A percentile compares a stretch with the other conserved stretches of the same genome.
Evolutionary conservation across 2,113 vertebrate species (phyloP).

Genomic region (Todiramphus saurophagus): DNA sequence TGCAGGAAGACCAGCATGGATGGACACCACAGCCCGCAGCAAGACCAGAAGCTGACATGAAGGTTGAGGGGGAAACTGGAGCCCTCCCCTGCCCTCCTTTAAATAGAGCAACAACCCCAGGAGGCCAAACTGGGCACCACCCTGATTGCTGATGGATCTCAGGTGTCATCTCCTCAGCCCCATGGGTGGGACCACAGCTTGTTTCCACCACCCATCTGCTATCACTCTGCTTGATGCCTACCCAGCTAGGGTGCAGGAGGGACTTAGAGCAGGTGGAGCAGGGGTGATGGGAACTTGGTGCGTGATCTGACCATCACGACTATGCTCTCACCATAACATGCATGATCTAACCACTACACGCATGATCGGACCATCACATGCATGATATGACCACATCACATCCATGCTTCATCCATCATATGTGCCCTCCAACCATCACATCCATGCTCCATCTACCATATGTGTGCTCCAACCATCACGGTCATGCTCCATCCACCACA

Average conservation of each 20-base stretch:
- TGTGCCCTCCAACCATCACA: rapidly evolving
- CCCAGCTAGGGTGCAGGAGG: not conserved
- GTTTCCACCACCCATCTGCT: not conserved
- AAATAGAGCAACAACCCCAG: not conserved
- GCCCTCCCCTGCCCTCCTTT: rapidly evolving
- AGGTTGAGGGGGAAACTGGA: rapidly evolving
- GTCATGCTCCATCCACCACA: rapidly evolving
- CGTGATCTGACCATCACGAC: not conserved
- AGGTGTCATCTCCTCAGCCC: not conserved
- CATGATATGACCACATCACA: not conserved
- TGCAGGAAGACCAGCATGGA: rapidly evolving
- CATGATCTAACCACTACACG: not conserved
- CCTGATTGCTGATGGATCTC: rapidly evolving
- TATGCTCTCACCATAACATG: rapidly evolving
- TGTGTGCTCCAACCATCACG: rapidly evolving
- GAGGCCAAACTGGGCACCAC: not conserved
- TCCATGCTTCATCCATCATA: rapidly evolving
- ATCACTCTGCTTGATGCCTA: not conserved
- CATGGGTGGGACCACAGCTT: rapidly evolving
- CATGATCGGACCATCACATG: not conserved
- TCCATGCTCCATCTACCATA: not conserved
- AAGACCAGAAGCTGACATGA: not conserved
- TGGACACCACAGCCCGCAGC: rapidly evolving
- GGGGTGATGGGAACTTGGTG: not conserved
- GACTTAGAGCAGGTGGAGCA: not conserved